These are phyloP conservation scores for Spilosoma lubricipeda DNA, from an alignment of 2,888 invertebrate genomes.

Conservation along the genomic window DNA sequence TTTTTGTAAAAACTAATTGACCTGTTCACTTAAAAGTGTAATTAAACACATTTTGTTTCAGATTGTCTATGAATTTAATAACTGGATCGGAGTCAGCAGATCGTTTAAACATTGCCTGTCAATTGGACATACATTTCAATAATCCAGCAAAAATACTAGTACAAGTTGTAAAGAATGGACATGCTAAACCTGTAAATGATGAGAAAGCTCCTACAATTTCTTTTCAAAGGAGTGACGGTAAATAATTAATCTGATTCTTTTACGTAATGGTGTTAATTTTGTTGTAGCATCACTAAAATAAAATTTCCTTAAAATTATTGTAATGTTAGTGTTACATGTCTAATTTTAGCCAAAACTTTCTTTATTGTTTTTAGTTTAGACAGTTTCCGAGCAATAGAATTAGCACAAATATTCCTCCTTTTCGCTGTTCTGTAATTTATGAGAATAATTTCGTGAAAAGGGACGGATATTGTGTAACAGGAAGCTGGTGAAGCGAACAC, in stretches of 20 bases:
- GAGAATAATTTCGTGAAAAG: too few relatives aligned
- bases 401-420: too few relatives aligned
- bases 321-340: too few relatives aligned
- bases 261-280: too few relatives aligned
- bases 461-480: too few relatives aligned
- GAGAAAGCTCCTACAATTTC: constrained; percentile 42
- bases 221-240: constrained; percentile 45
- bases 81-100: constrained; percentile 60
- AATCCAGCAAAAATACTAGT: constrained; percentile 43
- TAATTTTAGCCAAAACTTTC: too few relatives aligned
- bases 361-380: too few relatives aligned
- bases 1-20: not conserved
- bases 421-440: too few relatives aligned
- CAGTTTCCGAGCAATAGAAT: too few relatives aligned
- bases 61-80: constrained; percentile 60
- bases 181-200: constrained; percentile 41
- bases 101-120: constrained; percentile 63
- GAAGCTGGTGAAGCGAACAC: too few relatives aligned
- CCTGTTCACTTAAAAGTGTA: not conserved
- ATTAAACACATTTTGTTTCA: constrained; percentile 44
- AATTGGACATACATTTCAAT: constrained; percentile 58
- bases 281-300: too few relatives aligned
- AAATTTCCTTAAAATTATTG: too few relatives aligned
- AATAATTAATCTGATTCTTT: constrained; percentile 29
- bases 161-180: constrained; percentile 55